Conservation (phyloP, 1,140 invertebrate genomes). For the Pinna nobilis region DNA sequence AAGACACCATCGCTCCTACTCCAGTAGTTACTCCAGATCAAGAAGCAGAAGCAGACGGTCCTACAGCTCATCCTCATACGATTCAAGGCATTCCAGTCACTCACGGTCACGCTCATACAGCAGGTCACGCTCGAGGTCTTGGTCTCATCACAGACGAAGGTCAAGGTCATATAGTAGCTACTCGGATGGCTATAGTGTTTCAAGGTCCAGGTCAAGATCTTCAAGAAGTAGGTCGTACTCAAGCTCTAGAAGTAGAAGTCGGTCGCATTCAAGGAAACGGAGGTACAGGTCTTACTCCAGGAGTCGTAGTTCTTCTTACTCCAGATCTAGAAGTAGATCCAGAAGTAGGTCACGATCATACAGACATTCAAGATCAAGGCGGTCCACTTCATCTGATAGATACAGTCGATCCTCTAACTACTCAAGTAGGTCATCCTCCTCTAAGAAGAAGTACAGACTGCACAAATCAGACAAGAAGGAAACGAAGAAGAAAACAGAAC, state of each 20-base stretch:
- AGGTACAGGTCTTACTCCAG: constrained; percentile 55
- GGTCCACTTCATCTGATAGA: constrained; percentile 17
- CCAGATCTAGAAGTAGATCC: constrained; percentile 47
- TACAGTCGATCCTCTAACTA: constrained; percentile 18
- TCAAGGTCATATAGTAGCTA: constrained; percentile 49
- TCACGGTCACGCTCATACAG: constrained; percentile 44
- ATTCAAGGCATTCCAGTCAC: constrained; percentile 54
- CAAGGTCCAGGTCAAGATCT: constrained; percentile 55
- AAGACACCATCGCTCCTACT: constrained; percentile 42
- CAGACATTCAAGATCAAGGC: constrained; percentile 35
- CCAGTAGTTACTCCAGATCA: constrained; percentile 48
- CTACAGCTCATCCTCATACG: constrained; percentile 62
- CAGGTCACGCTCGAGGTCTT: constrained; percentile 54
- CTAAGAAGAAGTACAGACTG: constrained; percentile 30
- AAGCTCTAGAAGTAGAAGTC: constrained; percentile 48
- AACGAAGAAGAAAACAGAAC: constrained; percentile 38
- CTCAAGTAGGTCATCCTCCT: constrained; percentile 13
- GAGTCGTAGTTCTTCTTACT: constrained; percentile 51
- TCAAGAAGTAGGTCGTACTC: constrained; percentile 53
- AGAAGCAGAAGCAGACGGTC: constrained; percentile 54
- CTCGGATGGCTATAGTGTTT: constrained; percentile 62
- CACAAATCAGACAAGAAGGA: constrained; percentile 10
- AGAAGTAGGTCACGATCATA: constrained; percentile 56
- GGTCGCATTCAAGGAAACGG: no score
- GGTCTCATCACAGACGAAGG: constrained; percentile 43